Percentiles rank a stretch among this genome's conserved stretches.
phyloP scores from a whole-genome alignment of 2,797 vertebrate species.

The Poliocrania exsul region DNA sequence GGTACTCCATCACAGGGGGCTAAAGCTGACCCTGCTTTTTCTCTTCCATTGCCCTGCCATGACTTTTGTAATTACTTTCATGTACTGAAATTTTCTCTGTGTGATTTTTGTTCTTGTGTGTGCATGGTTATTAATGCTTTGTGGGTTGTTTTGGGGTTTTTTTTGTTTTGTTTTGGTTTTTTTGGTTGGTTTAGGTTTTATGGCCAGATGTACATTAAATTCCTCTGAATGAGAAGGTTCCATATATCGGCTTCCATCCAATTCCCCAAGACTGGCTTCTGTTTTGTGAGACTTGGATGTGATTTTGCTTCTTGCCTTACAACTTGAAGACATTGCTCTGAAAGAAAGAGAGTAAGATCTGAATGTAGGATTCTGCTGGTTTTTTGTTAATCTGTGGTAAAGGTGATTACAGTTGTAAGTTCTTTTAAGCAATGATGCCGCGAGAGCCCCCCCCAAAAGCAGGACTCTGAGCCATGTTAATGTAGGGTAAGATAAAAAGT shows the following conservation, averaged over 20 bases:
- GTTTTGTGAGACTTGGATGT: background rate
- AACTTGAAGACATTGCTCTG: background rate
- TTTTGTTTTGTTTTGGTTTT: no score
- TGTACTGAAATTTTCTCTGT: background rate
- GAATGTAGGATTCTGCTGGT: background rate
- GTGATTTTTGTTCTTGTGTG: background rate
- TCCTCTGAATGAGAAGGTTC: background rate
- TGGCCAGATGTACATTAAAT: background rate
- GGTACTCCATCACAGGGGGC: background rate
- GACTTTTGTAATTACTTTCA: background rate
- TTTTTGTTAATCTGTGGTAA: background rate
- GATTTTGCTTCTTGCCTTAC: background rate
- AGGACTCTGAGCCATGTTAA: no score
- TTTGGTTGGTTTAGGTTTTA: background rate
- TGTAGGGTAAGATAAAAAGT: no score
- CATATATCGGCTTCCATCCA: background rate
- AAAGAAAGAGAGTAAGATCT: slow-evolving; percentile 11
- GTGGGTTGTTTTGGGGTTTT: no score
- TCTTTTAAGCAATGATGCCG: slow-evolving; percentile 54
- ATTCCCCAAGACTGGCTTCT: background rate
- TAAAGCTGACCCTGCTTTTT: background rate
- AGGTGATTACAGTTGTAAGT: background rate
- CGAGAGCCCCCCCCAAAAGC: no score
- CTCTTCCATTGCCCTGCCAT: background rate
- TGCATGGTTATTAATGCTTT: background rate